A percentile compares a stretch with the other conserved stretches of the same genome.
phyloP scores from a whole-genome alignment of 2,113 vertebrate species.

The Nannobrachium achirus region DNA sequence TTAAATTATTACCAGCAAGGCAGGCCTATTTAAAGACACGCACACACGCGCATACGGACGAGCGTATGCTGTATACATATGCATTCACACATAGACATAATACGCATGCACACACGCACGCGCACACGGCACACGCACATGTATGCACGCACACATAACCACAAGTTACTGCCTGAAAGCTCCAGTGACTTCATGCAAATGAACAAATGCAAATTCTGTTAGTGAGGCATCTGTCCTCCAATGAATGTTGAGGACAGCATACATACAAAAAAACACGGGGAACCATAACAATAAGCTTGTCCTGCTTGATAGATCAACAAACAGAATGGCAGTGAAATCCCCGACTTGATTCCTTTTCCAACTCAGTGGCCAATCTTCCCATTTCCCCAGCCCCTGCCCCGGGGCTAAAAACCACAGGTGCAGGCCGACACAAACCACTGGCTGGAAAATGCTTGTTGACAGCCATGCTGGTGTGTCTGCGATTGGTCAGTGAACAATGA shows the following conservation, averaged over 20 bases:
- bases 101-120: conserved; percentile 44
- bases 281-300: conserved; percentile 47
- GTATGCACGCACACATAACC: conserved; percentile 1
- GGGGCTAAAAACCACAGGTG: conserved; percentile 70
- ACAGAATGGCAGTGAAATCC: conserved; percentile 64
- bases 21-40: conserved; percentile 25
- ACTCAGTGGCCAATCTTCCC: conserved; percentile 48
- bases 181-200: conserved; percentile 73
- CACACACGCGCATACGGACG: neutral
- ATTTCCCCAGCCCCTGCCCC: conserved; percentile 24
- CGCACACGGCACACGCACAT: conserved; percentile 18
- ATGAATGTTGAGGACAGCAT: conserved; percentile 58
- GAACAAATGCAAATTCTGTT: conserved; percentile 59
- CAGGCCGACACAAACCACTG: conserved; percentile 68
- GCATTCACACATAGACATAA: neutral
- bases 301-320: conserved; percentile 61
- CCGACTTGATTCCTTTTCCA: conserved; percentile 63
- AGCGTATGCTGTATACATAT: no score
- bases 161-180: conserved; percentile 61
- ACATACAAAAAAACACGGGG: conserved; percentile 44
- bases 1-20: conserved; percentile 45
- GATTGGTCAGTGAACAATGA: conserved; percentile 41
- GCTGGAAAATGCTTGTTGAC: conserved; percentile 74
- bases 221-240: conserved; percentile 51
- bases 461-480: conserved; percentile 58